These are phyloP conservation scores for Diadophis punctatus DNA, from an alignment of 2,113 vertebrate genomes.

Conservation along the genomic window DNA sequence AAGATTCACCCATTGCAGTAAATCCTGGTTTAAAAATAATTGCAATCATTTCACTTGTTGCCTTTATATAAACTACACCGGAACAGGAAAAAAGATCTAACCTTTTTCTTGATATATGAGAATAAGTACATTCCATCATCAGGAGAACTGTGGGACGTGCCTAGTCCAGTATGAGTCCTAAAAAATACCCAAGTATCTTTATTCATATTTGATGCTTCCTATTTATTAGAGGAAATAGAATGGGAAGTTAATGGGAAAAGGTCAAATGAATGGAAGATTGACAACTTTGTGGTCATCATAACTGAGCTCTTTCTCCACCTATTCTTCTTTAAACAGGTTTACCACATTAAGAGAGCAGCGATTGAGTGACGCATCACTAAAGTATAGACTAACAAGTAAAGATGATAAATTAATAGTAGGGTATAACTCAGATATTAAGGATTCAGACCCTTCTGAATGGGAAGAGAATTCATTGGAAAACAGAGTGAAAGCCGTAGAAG, in stretches of 20 bases:
- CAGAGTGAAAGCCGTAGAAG: constrained; percentile 68
- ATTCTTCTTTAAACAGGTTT: constrained; percentile 70
- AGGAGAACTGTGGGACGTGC: background rate
- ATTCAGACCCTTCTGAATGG: constrained; percentile 81
- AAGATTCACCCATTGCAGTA: background rate
- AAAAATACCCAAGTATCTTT: background rate
- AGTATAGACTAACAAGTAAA: constrained; percentile 64
- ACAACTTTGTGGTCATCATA: background rate
- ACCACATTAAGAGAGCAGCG: constrained; percentile 73
- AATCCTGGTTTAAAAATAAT: background rate
- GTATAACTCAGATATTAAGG: constrained; percentile 66
- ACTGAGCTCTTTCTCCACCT: background rate
- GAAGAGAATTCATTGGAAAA: constrained; percentile 77
- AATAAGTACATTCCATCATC: background rate
- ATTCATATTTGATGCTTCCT: background rate
- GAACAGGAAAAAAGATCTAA: background rate
- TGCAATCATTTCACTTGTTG: background rate
- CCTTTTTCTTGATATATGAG: background rate
- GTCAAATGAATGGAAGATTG: background rate
- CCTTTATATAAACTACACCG: background rate
- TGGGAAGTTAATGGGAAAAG: background rate
- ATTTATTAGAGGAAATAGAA: background rate
- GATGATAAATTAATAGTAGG: constrained; percentile 56
- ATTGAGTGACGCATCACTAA: constrained; percentile 66
- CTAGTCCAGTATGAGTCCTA: background rate